These are phyloP conservation scores for Caenorhabditis sp. DNA, from an alignment of 2,888 invertebrate genomes.

Conservation along the genomic window DNA sequence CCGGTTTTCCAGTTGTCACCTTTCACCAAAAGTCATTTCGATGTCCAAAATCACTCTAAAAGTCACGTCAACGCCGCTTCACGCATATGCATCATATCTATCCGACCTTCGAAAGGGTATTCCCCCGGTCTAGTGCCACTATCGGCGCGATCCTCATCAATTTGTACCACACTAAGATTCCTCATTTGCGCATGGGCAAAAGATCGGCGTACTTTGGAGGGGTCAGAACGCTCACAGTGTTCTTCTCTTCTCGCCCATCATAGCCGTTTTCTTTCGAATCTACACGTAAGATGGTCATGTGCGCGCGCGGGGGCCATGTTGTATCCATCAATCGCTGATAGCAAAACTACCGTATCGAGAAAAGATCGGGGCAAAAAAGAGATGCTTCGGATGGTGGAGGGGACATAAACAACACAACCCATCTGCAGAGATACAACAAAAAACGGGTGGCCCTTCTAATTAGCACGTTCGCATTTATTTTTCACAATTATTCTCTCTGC, in stretches of 20 bases:
- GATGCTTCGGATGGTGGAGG: not conserved
- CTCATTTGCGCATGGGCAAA: not conserved
- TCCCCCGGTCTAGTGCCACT: constrained; percentile 10
- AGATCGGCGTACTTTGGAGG: constrained; percentile 62
- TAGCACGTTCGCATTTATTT: constrained; percentile 40
- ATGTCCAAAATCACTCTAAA: constrained; percentile 17
- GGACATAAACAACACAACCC: constrained; percentile 33
- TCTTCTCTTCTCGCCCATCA: constrained; percentile 11
- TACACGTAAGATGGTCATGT: constrained; percentile 57
- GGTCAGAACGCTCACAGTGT: constrained; percentile 53
- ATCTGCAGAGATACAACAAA: not conserved
- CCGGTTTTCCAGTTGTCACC: constrained; percentile 41
- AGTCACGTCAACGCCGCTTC: constrained; percentile 14
- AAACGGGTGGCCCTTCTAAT: constrained; percentile 26
- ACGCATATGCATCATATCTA: constrained; percentile 1
- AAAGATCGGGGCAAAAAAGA: constrained; percentile 30
- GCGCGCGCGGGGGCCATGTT: constrained; percentile 34
- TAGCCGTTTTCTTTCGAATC: constrained; percentile 44
- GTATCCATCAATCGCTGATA: constrained; percentile 13
- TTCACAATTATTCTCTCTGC: constrained; percentile 15
- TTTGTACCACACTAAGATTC: constrained; percentile 16
- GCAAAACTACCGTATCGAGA: constrained; percentile 38
- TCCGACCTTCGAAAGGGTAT: constrained; percentile 29
- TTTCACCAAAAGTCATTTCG: constrained; percentile 8
- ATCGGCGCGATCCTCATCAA: not conserved